These are phyloP conservation scores for Zeus faber DNA, from an alignment of 2,113 vertebrate genomes.

Conservation along the genomic window DNA sequence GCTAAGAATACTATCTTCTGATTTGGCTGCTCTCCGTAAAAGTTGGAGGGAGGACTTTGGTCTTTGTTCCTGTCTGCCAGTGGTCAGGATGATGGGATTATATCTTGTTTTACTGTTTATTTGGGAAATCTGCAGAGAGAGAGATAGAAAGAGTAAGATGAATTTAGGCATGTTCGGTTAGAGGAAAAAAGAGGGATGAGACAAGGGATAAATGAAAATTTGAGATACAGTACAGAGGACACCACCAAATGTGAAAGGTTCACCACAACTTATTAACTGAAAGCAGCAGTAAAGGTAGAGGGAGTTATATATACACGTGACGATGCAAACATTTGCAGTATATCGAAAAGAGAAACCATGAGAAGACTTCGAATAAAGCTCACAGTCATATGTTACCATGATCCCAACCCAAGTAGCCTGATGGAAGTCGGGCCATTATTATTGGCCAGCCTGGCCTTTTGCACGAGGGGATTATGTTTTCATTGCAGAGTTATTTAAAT, in stretches of 20 bases:
- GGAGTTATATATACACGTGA: slow-evolving; percentile 29
- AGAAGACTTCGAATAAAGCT: slow-evolving; percentile 38
- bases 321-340: slow-evolving; percentile 10
- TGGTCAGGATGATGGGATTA: slow-evolving; percentile 54
- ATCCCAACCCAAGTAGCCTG: slow-evolving; percentile 60
- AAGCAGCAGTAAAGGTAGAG: slow-evolving; percentile 19
- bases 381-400: slow-evolving; percentile 43
- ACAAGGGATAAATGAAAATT: too few species aligned
- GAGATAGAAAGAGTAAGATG: background rate
- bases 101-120: slow-evolving; percentile 45
- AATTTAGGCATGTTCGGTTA: too few species aligned
- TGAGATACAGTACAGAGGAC: too few species aligned
- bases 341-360: slow-evolving; percentile 32
- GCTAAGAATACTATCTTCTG: slow-evolving; percentile 47
- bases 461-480: slow-evolving; percentile 72
- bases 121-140: slow-evolving; percentile 17
- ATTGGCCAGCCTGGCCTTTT: slow-evolving; percentile 60
- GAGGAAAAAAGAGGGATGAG: background rate
- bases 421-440: slow-evolving; percentile 72
- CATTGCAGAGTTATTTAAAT: slow-evolving; percentile 70
- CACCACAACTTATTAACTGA: too few species aligned
- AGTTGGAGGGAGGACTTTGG: slow-evolving; percentile 40
- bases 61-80: slow-evolving; percentile 48
- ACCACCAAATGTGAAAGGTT: too few species aligned
- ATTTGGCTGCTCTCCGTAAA: slow-evolving; percentile 45